phyloP scores from a whole-genome alignment of 2,888 invertebrate genomes.

The Drosophila suboccidentalis region DNA sequence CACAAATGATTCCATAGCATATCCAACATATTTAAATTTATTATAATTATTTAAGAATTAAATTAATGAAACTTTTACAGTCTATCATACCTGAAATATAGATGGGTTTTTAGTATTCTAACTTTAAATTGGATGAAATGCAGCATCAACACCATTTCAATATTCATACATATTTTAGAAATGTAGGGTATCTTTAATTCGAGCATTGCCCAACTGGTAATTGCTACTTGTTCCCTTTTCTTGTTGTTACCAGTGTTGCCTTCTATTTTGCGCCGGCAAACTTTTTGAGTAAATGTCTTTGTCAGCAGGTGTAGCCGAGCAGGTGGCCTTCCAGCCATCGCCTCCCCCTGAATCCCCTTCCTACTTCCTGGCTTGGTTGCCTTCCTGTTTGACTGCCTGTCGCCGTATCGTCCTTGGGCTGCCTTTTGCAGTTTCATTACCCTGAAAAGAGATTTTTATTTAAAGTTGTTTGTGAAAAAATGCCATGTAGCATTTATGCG shows the following conservation, averaged over 20 bases:
- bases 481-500: constrained; percentile 78
- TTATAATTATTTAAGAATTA: background rate
- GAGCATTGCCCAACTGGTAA: constrained; percentile 1
- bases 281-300: constrained; percentile 81
- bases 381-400: constrained; percentile 32
- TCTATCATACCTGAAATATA: no score
- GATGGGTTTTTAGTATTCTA: no score
- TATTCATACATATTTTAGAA: background rate
- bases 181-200: constrained; percentile 3
- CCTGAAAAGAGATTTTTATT: constrained; percentile 78
- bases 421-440: constrained; percentile 76
- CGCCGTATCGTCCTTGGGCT: constrained; percentile 46
- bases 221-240: constrained; percentile 27
- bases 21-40: background rate
- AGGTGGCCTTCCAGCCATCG: constrained; percentile 31
- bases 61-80: background rate
- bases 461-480: constrained; percentile 72
- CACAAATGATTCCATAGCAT: background rate
- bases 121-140: background rate
- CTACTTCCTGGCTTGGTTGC: constrained; percentile 9
- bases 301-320: constrained; percentile 76
- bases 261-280: constrained; percentile 73
- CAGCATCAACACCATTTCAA: background rate
- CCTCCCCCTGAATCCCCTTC: constrained; percentile 4
- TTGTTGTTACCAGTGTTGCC: constrained; percentile 48